Base-by-base conservation (phyloP, 2,888 invertebrate genomes). In the Volucella inanis region DNA sequence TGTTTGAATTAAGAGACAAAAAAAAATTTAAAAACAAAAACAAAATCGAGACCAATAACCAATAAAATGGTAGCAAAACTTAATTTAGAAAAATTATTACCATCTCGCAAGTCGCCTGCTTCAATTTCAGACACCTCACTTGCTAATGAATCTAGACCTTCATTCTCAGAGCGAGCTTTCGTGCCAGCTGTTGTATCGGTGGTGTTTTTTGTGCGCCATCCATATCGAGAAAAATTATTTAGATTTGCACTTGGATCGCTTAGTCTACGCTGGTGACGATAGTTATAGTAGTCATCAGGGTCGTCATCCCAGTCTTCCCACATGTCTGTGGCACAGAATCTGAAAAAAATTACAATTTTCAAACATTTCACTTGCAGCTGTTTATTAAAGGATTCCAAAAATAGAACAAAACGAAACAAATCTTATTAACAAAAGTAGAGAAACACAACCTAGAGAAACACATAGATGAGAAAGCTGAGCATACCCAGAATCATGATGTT, bases 211-310 rank as follows among this genome's bases (percentile, higher is more conserved):
- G 95, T 94, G 89, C 95, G 94, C 96, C 97, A 96, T 39, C 96
- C 95, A 89, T 97, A 95, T 87, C 97, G 94, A 31, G 96, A 95
- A 92, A 96, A 98, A 91, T 96, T 96, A 91, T 96, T 96, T 64
- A 98, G 93, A 93, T 97, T 98, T 45, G 97, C 96, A 92, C 97
- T 98, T 1, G 98, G 98, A 93, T 98, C 98, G 91, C 98, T 98
- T 89, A 98, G 94, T 10, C 92, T 89, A 74, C 95, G 94, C 93
- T 96, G 96, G 91, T 96, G 95, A 10, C 96, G 93, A 90, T 96
- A 96, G 88, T 96, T 94, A 92, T 96, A 96, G 91, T 96, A 94
- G 87, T 97, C 97, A 89, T 97, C 96, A 8, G 96, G 95, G 89
- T 96, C 97, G 88, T 97, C 96, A 89, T 97, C 97, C 95, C 96